A percentile compares a stretch with the other conserved stretches of the same genome.
phyloP scores from a whole-genome alignment of 2,888 invertebrate genomes.

The Drosophila paramelanica region DNA sequence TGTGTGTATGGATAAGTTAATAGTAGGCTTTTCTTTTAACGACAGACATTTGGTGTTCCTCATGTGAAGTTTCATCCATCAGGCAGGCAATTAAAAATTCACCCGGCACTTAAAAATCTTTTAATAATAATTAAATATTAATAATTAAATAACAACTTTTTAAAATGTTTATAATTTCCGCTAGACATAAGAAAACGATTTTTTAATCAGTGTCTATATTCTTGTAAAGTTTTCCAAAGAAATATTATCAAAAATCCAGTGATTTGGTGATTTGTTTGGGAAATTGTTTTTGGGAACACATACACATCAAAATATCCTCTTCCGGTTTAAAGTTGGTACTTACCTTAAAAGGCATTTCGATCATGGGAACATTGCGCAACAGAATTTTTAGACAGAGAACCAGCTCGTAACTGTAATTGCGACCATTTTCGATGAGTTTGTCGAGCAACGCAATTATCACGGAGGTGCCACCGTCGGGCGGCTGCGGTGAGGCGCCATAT shows the following conservation, averaged over 20 bases:
- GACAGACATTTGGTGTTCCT: slow-evolving; percentile 1
- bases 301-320: too few relatives aligned
- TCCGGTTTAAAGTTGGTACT: slow-evolving; percentile 29
- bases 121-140: too few relatives aligned
- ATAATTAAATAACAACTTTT: too few relatives aligned
- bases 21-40: slow-evolving; percentile 5
- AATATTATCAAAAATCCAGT: too few relatives aligned
- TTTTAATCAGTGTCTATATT: too few relatives aligned
- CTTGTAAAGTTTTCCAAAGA: too few relatives aligned
- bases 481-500: slow-evolving; percentile 88
- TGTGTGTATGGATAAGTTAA: background rate
- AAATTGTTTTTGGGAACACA: background rate
- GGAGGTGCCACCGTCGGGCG: slow-evolving; percentile 87
- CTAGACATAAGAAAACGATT: too few relatives aligned
- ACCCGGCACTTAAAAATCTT: too few relatives aligned
- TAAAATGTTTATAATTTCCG: too few relatives aligned
- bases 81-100: background rate
- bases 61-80: slow-evolving; percentile 4
- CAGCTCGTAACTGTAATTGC: slow-evolving; percentile 89
- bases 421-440: slow-evolving; percentile 87
- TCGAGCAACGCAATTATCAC: slow-evolving; percentile 89
- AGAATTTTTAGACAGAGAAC: slow-evolving; percentile 89
- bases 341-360: slow-evolving; percentile 86
- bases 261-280: background rate
- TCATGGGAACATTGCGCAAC: slow-evolving; percentile 88